Percentiles rank a stretch among this genome's conserved stretches.
Conservation (phyloP, 2,888 invertebrate genomes). For the Podabrus alpinus region DNA sequence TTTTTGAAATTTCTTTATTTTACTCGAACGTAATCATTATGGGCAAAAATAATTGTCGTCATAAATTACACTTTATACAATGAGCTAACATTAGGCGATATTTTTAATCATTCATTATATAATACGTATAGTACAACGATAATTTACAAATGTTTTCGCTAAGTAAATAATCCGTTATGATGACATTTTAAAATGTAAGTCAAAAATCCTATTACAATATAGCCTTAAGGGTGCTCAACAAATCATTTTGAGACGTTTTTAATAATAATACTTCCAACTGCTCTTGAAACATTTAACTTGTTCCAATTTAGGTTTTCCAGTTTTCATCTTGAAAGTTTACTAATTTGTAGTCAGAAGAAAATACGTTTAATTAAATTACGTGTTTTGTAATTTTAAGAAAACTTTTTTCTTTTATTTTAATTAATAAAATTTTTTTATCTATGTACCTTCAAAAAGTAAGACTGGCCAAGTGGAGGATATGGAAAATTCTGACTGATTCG, state of each 20-base stretch:
- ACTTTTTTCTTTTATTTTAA: neutral
- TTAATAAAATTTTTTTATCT: neutral
- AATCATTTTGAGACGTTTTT: conserved; percentile 29
- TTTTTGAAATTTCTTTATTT: neutral
- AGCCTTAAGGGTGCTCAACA: conserved; percentile 19
- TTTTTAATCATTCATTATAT: neutral
- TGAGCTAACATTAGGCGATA: neutral
- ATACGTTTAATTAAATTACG: neutral
- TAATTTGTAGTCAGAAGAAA: neutral
- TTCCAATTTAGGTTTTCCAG: neutral
- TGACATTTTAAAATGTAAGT: conserved; percentile 35
- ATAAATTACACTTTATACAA: neutral
- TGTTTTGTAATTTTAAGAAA: neutral
- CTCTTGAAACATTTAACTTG: neutral
- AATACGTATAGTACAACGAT: neutral
- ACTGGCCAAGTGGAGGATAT: no score
- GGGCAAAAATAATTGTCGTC: neutral
- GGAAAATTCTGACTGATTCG: no score
- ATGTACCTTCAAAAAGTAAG: no score
- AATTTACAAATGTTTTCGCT: conserved; percentile 29
- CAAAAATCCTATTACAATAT: conserved; percentile 37
- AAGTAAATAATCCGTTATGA: conserved; percentile 35
- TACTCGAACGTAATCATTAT: neutral
- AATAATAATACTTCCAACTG: conserved; percentile 12
- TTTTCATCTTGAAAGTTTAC: neutral